Percentiles rank a stretch among this genome's conserved stretches.
Conservation (phyloP, 35 echinoderm and acorn worm genomes). For the Ptychodera flava region DNA sequence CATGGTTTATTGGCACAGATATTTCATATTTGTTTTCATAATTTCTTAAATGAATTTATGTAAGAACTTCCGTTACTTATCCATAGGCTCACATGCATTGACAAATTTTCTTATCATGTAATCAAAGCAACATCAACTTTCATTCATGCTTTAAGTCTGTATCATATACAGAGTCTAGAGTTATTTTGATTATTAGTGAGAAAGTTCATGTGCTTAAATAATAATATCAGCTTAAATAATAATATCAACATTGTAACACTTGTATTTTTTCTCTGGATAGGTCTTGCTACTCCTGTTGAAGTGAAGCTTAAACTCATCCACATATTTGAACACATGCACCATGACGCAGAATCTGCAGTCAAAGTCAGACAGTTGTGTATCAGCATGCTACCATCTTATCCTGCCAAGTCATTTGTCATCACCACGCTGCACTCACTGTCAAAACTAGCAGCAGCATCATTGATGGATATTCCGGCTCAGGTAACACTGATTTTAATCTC, state of each 20-base stretch:
- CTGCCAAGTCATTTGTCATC: conserved; percentile 67
- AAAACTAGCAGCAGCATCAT: conserved; percentile 65
- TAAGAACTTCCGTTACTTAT: too few relatives aligned
- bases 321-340: conserved; percentile 95
- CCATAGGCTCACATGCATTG: too few relatives aligned
- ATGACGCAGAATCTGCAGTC: conserved; percentile 64
- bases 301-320: conserved; percentile 95
- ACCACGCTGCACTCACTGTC: conserved; percentile 65
- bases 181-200: neutral
- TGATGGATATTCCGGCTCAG: conserved; percentile 85
- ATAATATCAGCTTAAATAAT: too few relatives aligned
- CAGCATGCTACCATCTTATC: conserved; percentile 68
- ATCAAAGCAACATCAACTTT: too few relatives aligned
- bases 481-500: too few relatives aligned
- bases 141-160: neutral
- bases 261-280: too few relatives aligned
- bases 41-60: too few relatives aligned
- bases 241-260: too few relatives aligned
- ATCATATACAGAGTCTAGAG: neutral
- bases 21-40: too few relatives aligned
- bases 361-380: conserved; percentile 66
- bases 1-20: too few relatives aligned
- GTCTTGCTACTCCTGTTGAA: conserved; percentile 80
- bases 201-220: too few relatives aligned
- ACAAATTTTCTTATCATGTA: too few relatives aligned